Evolutionary conservation across 2,888 invertebrate species (phyloP), one percentile per base, ranked within the genome.

Genomic region (Adelognathus sp.): DNA sequence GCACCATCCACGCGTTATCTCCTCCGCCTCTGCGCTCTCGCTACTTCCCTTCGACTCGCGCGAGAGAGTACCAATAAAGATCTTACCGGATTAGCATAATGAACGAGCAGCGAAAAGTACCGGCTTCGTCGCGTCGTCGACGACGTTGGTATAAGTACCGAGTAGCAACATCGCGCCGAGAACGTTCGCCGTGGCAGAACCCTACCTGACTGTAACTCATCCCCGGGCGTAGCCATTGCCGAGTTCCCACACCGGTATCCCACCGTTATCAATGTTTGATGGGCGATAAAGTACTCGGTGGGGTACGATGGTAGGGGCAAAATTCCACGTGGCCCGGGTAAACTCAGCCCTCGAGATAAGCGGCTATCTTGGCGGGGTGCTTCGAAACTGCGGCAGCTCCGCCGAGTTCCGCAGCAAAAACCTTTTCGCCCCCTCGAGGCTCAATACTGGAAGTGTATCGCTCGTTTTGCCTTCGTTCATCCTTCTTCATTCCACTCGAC

Each of bases 251-350:
- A n/a, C 41, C 58, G 27, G 50, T 61, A n/a, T n/a, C n/a, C 31
- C 61, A 31, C 64, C 71, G 79, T 87, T 86, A 87, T 88, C 86
- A 76, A 70, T 88, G 83, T 88, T 88, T 88, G 81, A 86, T 86
- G 82, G 78, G 52, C 84, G 87, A 88, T 88, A 88, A 86, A 79
- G 70, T 75, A 16, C 41, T 41, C 60, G 54, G 79, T n/a, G n/a
- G n/a, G n/a, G n/a, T n/a, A n/a, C n/a, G n/a, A n/a, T n/a, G n/a
- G n/a, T n/a, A n/a, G 81, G 77, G 58, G 76, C 79, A 86, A 85
- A 86, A 85, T 85, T 84, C 82, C 82, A 81, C 46, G 76, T 71
- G 50, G 63, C 58, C 64, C 64, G 66, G 64, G 77, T 76, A 79
- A 80, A 67, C 78, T 80, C 78, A 16, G 70, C 67, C 50, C 67